These are phyloP conservation scores for Donacobius atricapilla DNA, from an alignment of 2,113 vertebrate species.

Conservation along the genomic window DNA sequence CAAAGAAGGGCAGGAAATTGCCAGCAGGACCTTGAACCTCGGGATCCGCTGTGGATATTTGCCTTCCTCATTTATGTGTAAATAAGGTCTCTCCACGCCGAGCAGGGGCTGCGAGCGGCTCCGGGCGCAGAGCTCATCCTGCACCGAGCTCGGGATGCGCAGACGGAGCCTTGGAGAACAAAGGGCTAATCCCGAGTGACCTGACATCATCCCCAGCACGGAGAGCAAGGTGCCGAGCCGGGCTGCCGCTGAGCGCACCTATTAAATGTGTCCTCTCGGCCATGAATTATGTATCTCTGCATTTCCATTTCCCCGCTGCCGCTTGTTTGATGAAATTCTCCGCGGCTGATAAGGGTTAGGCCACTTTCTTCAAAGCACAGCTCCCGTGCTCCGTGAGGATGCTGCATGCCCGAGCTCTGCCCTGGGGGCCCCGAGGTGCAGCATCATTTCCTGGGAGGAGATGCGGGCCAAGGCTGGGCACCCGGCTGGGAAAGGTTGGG, in stretches of 20 bases:
- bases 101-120: background rate
- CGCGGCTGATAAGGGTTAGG: constrained; percentile 9
- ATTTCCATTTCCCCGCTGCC: background rate
- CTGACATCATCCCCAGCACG: background rate
- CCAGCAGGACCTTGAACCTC: background rate
- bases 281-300: constrained; percentile 42
- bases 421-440: background rate
- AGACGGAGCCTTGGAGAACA: background rate
- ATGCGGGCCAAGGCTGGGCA: background rate
- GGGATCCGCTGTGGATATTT: background rate
- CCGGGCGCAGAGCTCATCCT: background rate
- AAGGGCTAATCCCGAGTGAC: background rate
- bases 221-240: background rate
- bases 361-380: background rate
- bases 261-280: background rate
- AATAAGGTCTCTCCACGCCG: background rate
- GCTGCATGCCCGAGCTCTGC: background rate
- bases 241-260: background rate
- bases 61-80: constrained; percentile 19
- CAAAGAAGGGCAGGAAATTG: background rate
- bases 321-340: background rate
- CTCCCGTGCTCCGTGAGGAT: background rate
- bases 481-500: background rate
- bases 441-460: background rate
- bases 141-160: rapidly evolving